Conservation (phyloP, 2,113 vertebrate genomes). For the Callipepla californica region DNA sequence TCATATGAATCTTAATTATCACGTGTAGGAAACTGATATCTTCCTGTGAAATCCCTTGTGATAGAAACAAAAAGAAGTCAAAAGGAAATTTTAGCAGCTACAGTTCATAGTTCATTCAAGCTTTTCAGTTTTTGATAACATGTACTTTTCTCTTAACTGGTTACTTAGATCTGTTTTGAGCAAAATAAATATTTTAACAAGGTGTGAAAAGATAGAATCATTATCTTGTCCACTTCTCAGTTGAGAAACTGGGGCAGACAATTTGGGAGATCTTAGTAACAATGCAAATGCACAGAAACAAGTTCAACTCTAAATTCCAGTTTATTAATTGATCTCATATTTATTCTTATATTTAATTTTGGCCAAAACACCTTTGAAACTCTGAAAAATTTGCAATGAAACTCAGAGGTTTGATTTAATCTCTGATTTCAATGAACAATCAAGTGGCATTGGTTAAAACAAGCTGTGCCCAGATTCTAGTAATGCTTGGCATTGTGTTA, state of each 20-base stretch:
- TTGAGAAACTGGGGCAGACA: not conserved
- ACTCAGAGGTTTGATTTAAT: not conserved
- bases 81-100: slow-evolving; percentile 30
- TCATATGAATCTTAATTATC: slow-evolving; percentile 66
- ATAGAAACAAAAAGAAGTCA: slow-evolving; percentile 39
- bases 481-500: not conserved
- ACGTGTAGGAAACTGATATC: slow-evolving; percentile 10
- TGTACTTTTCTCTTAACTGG: slow-evolving; percentile 5
- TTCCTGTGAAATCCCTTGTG: slow-evolving; percentile 23
- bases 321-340: not conserved
- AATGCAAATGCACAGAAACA: not conserved
- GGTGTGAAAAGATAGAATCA: not conserved
- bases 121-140: not conserved
- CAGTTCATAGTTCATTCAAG: not conserved
- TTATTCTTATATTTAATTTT: not conserved
- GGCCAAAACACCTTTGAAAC: not conserved
- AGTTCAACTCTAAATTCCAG: not conserved
- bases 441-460: not conserved
- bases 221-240: not conserved
- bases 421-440: not conserved
- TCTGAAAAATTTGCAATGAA: not conserved
- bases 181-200: not conserved
- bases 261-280: not conserved
- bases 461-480: not conserved
- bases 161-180: not conserved